These are phyloP conservation scores for Marcusenius ussheri DNA, from an alignment of 2,113 vertebrate species.

Conservation along the genomic window DNA sequence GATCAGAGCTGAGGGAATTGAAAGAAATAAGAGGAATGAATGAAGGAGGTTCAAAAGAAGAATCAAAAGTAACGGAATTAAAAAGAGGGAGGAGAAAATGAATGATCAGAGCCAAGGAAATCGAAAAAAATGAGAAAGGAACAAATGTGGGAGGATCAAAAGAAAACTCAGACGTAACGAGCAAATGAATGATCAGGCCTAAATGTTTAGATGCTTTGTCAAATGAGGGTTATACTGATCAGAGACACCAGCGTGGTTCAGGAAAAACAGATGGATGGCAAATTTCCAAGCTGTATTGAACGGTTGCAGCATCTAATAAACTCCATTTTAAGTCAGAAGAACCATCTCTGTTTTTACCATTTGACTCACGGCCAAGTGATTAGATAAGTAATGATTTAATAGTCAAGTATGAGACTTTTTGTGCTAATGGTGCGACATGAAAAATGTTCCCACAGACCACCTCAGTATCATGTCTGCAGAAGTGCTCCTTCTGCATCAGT, in stretches of 20 bases:
- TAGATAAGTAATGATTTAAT: neutral
- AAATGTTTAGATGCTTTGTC: neutral
- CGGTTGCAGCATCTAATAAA: neutral
- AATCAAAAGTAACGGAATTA: neutral
- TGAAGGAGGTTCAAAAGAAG: neutral
- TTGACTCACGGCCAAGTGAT: neutral
- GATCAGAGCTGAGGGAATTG: neutral
- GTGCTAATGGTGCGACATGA: neutral
- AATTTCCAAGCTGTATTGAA: neutral
- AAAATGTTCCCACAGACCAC: neutral
- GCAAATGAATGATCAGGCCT: neutral
- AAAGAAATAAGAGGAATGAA: neutral
- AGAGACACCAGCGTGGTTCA: neutral
- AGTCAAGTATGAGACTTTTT: neutral
- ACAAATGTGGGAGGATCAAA: neutral
- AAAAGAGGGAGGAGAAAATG: neutral
- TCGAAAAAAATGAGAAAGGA: neutral
- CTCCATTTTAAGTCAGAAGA: neutral
- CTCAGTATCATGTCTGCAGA: neutral
- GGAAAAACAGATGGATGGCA: neutral
- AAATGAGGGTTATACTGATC: neutral
- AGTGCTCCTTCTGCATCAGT: neutral
- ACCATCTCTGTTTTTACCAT: neutral
- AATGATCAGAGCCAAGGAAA: neutral
- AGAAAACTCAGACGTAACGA: neutral